Evolutionary conservation across 2,113 vertebrate species (phyloP).

Genomic region (Brevimyrus niger): DNA sequence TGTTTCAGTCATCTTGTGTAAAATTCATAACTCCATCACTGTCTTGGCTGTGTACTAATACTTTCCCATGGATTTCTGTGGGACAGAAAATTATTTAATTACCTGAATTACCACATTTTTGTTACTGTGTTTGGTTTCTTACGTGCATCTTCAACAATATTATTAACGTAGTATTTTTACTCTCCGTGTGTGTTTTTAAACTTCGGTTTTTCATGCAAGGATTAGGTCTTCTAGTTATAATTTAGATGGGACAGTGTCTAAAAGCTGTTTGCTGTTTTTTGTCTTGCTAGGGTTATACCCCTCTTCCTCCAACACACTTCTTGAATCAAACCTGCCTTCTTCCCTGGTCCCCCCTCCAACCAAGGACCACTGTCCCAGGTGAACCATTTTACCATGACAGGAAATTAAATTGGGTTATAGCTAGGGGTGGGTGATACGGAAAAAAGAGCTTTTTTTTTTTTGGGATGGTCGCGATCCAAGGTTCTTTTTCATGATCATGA

Average conservation of each 20-base stretch:
- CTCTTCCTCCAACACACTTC: not conserved
- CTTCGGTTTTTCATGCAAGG: not conserved
- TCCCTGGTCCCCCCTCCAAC: slow-evolving; percentile 28
- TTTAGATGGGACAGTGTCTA: not conserved
- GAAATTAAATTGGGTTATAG: not conserved
- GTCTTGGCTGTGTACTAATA: not conserved
- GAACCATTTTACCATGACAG: slow-evolving; percentile 6
- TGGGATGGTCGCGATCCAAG: not conserved
- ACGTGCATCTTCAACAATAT: not conserved
- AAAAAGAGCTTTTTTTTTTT: not conserved
- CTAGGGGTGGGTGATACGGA: not conserved
- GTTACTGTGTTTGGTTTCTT: not conserved
- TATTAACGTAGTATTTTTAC: not conserved
- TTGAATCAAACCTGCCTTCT: not conserved
- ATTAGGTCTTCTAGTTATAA: not conserved
- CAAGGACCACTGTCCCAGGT: slow-evolving; percentile 58
- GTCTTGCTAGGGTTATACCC: not conserved
- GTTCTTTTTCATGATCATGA: not conserved
- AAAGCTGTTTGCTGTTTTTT: not conserved
- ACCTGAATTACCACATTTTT: not conserved
- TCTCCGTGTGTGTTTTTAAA: not conserved
- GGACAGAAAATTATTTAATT: not conserved
- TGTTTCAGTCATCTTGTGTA: not conserved
- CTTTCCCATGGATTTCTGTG: not conserved
- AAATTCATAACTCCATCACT: not conserved